Evolutionary conservation across 2,113 vertebrate genomes (phyloP).

Genomic region (Phasianus colchicus): DNA sequence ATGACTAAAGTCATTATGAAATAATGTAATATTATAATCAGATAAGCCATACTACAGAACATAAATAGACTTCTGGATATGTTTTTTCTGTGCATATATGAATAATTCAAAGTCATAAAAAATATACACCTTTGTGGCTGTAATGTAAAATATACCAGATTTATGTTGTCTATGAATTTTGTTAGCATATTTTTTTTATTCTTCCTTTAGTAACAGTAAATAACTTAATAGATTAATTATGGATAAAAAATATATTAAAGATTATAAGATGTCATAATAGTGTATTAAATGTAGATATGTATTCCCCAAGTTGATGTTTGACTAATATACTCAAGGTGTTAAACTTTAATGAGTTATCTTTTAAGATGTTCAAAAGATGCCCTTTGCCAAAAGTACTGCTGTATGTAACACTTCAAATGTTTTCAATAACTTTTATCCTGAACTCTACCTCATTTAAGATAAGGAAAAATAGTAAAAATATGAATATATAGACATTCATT

Average conservation of each 20-base stretch:
- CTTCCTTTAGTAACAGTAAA: neutral
- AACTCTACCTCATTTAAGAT: neutral
- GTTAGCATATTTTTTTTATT: neutral
- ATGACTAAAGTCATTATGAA: neutral
- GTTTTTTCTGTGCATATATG: neutral
- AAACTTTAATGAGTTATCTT: neutral
- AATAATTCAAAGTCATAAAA: neutral
- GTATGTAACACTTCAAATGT: neutral
- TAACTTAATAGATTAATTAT: neutral
- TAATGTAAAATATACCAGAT: neutral
- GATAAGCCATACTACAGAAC: neutral
- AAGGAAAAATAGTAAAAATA: neutral
- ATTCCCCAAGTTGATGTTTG: neutral
- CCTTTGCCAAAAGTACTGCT: neutral
- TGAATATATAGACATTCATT: neutral
- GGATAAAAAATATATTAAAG: neutral
- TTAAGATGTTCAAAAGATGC: neutral
- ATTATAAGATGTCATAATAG: neutral
- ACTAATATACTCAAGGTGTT: neutral
- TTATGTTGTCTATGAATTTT: neutral
- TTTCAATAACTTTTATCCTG: neutral
- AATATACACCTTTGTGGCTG: fast-evolving
- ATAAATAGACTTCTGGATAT: neutral
- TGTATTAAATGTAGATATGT: neutral
- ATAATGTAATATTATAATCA: neutral